Evolutionary conservation across 2,888 invertebrate species (phyloP).

Genomic region (Lomographa bimaculata): DNA sequence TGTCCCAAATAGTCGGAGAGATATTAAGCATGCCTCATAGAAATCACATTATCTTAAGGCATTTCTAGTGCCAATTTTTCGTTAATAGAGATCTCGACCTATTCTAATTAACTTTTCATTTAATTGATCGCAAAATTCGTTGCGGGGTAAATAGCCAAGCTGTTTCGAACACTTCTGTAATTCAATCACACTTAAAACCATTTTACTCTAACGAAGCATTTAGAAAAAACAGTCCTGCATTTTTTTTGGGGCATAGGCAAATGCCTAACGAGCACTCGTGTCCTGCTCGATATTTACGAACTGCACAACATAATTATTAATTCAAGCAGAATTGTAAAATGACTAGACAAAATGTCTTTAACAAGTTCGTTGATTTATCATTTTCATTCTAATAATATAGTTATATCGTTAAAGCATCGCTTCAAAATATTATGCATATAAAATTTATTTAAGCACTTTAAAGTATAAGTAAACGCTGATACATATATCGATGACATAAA

Average conservation of each 20-base stretch:
- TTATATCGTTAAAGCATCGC: constrained; percentile 49
- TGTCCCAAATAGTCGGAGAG: constrained; percentile 9
- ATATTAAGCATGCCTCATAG: too few species aligned
- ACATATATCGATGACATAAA: constrained; percentile 61
- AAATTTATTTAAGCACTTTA: constrained; percentile 36
- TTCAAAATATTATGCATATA: constrained; percentile 40
- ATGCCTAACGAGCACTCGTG: constrained; percentile 5
- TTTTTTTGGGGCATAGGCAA: constrained; percentile 5
- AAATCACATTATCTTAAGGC: constrained; percentile 7
- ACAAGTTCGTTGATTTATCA: constrained; percentile 71
- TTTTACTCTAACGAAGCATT: too few species aligned
- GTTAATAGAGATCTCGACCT: too few species aligned
- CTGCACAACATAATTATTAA: constrained; percentile 14
- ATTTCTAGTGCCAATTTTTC: constrained; percentile 3
- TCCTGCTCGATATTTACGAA: constrained; percentile 4
- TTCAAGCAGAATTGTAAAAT: constrained; percentile 58
- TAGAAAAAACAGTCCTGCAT: too few species aligned
- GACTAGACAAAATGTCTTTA: constrained; percentile 73
- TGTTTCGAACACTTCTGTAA: constrained; percentile 2
- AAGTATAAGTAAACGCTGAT: constrained; percentile 38
- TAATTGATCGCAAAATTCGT: too few species aligned
- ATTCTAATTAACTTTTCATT: too few species aligned
- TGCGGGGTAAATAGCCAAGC: constrained; percentile 1
- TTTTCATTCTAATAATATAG: constrained; percentile 53
- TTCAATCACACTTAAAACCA: constrained; percentile 8